Base-by-base conservation (phyloP, 1,140 invertebrate genomes). In the Drosophila athabasca region DNA sequence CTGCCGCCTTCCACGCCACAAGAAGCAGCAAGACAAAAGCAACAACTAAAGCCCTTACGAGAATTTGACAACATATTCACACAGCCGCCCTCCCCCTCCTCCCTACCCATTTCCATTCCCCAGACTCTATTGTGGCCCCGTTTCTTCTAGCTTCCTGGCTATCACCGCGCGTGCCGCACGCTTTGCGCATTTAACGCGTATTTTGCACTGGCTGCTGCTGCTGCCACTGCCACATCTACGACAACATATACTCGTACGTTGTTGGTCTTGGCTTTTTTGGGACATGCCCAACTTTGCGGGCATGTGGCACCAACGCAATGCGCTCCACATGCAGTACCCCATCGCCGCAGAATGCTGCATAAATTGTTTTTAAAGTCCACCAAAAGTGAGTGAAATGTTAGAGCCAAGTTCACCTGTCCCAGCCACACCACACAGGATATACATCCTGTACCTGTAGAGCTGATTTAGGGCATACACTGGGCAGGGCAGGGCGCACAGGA, bases 1-100 rank as follows among this genome's bases (percentile, higher is more conserved):
- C 81, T 85, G 76, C 73, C 66, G 31, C 31, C 85, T 80, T 43
- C 64, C 43, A 35, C 58, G 65, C 11, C 49, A 61, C 41, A 58
- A 39, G 15, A 69, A 45, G 44, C 55, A 35, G 6, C 39, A 59
- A 62, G 15, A 76, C 61, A 81, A 76, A 60, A 62, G 68, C 61
- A 70, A 49, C 52, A 45, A 48, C 61, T 69, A 59, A 75, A 85
- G 80, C 82, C 75, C 83, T 79, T 70, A 82, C 79, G 75, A 88
- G 82, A 88, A 83, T 88, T 88, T 87, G 82, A 87, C 83, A 87
- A 87, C 83, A 87, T 88, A 87, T 87, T 87, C 83, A 67, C 83
- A 87, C 74, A 64, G 61, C 62, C 24, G n/a, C 17, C 17, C 17
- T 1, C 17, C 17, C 17, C 17, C 17, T 19, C 17, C 17, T 19